A percentile compares a stretch with the other conserved stretches of the same genome.
phyloP scores from a whole-genome alignment of 2,797 vertebrate genomes.

The Poecilia wingei region DNA sequence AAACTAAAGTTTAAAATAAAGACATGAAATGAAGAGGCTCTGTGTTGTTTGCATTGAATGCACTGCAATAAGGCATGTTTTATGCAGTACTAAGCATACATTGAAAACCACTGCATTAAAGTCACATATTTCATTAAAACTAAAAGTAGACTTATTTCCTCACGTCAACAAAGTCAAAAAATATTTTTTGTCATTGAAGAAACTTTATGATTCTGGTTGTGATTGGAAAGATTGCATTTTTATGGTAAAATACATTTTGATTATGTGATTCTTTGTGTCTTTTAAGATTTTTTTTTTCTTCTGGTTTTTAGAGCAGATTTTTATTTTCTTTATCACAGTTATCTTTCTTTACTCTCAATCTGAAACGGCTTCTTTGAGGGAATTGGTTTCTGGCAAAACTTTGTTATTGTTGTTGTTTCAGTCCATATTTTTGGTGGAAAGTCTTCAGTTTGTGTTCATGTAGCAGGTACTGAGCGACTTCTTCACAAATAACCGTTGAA shows the following conservation, averaged over 20 bases:
- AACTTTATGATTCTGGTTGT: background rate
- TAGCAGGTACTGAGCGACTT: slow-evolving; percentile 29
- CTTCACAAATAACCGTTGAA: slow-evolving; percentile 36
- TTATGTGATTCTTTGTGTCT: background rate
- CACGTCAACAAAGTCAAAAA: background rate
- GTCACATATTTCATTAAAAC: background rate
- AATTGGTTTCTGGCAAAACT: slow-evolving; percentile 6
- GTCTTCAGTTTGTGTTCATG: slow-evolving; percentile 16
- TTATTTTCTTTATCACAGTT: background rate
- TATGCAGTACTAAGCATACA: too few species aligned
- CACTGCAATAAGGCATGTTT: too few species aligned
- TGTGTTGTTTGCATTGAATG: too few species aligned
- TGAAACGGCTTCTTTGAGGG: slow-evolving; percentile 12
- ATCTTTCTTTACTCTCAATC: background rate
- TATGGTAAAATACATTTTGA: background rate
- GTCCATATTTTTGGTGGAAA: slow-evolving; percentile 4
- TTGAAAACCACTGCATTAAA: background rate
- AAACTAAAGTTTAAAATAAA: too few species aligned
- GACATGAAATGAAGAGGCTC: too few species aligned
- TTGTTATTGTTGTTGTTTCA: background rate
- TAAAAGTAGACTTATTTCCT: background rate
- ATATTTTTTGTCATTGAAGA: background rate
- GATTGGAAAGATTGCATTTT: background rate
- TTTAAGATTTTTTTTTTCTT: background rate
- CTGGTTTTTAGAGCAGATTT: background rate